phyloP scores from a whole-genome alignment of 2,113 vertebrate genomes.

The Chionis minor region DNA sequence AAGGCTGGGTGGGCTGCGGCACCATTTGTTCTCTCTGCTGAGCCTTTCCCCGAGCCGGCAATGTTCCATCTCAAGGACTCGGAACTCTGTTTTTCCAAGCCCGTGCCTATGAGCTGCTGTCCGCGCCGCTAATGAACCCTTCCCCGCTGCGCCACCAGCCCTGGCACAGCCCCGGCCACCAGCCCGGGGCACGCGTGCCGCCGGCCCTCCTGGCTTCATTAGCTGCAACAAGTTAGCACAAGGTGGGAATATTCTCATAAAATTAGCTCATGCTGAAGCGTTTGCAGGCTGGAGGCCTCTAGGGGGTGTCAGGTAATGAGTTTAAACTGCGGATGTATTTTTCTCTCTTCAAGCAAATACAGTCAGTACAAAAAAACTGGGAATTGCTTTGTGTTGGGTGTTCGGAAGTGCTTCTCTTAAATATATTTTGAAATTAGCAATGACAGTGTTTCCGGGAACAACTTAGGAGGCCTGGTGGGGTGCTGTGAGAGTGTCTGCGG shows the following conservation, averaged over 20 bases:
- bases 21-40: background rate
- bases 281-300: background rate
- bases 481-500: accelerated
- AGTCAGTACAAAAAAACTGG: background rate
- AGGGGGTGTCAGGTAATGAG: background rate
- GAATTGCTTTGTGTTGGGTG: background rate
- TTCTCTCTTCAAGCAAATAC: background rate
- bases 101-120: background rate
- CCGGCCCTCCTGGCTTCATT: background rate
- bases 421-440: background rate
- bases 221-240: background rate
- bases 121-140: background rate
- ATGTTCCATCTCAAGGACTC: accelerated
- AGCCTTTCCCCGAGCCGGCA: background rate
- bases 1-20: background rate
- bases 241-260: background rate
- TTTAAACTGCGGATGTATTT: background rate
- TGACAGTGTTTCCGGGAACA: background rate
- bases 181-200: background rate
- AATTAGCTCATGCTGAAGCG: background rate
- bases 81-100: background rate
- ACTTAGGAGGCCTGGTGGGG: background rate
- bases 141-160: background rate
- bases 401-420: background rate
- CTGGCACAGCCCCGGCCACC: background rate